Percentiles rank a stretch among this genome's conserved stretches.
Conservation (phyloP, 1,140 invertebrate genomes). For the Rhyzopertha dominica region DNA sequence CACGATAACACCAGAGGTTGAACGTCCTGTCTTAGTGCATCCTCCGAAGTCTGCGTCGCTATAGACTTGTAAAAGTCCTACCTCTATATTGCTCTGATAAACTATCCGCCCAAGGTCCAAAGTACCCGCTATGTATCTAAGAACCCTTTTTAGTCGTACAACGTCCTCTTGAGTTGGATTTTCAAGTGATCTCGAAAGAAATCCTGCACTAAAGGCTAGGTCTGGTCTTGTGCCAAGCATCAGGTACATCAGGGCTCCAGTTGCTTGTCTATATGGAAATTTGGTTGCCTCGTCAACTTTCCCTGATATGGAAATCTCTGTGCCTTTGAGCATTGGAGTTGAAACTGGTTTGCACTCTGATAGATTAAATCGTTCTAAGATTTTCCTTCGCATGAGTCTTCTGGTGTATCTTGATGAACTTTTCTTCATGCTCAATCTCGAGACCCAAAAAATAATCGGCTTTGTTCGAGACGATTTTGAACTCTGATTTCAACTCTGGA, state of each 20-base stretch:
- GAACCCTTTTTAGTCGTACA: slow-evolving; percentile 37
- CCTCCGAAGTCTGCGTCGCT: no score
- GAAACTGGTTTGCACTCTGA: slow-evolving; percentile 39
- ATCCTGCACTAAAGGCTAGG: slow-evolving; percentile 36
- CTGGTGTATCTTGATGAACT: slow-evolving; percentile 35
- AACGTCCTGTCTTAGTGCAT: slow-evolving; percentile 31
- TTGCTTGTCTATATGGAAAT: slow-evolving; percentile 42
- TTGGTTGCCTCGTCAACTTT: background rate
- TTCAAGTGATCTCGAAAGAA: slow-evolving; percentile 40
- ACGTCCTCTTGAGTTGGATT: slow-evolving; percentile 40
- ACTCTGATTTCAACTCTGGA: no score
- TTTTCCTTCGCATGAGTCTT: slow-evolving; percentile 36
- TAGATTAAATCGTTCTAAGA: slow-evolving; percentile 39
- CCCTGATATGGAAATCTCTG: slow-evolving; percentile 11
- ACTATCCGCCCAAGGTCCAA: slow-evolving; percentile 33
- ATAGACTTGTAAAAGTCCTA: no score
- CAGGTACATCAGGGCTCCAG: slow-evolving; percentile 43
- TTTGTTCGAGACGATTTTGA: slow-evolving; percentile 29
- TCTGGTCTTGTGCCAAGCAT: slow-evolving; percentile 45
- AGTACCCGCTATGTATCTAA: slow-evolving; percentile 38
- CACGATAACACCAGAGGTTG: slow-evolving; percentile 36
- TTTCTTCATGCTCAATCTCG: slow-evolving; percentile 24
- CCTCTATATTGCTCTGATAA: no score
- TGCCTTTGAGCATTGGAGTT: slow-evolving; percentile 34
- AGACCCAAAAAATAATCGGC: slow-evolving; percentile 34